Conservation (phyloP, 2,888 invertebrate genomes). For the Acholoe squamosa region DNA sequence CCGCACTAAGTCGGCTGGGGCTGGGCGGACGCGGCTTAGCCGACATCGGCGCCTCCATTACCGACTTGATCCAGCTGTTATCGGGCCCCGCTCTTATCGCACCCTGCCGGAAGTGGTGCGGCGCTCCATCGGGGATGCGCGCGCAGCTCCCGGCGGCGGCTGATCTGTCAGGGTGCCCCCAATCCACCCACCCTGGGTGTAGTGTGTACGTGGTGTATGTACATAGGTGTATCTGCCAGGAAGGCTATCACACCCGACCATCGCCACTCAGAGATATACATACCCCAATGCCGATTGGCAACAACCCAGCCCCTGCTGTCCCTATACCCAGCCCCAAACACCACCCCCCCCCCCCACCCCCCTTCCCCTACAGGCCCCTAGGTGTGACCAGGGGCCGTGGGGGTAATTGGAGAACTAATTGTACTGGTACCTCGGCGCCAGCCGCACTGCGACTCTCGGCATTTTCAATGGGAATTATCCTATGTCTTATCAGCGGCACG, state of each 20-base stretch:
- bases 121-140: not conserved
- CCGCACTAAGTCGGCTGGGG: slow-evolving; percentile 49
- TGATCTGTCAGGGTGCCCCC: slow-evolving; percentile 47
- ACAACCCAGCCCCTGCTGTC: too few species aligned
- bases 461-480: slow-evolving; percentile 57
- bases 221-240: slow-evolving; percentile 18
- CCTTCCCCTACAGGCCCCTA: not conserved
- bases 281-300: not conserved
- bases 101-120: slow-evolving; percentile 34
- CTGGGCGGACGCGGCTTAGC: slow-evolving; percentile 30
- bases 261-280: not conserved
- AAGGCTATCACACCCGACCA: not conserved
- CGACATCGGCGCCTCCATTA: slow-evolving; percentile 48
- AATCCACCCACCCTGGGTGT: not conserved
- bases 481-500: slow-evolving; percentile 34
- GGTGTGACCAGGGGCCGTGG: not conserved
- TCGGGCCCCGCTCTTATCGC: slow-evolving; percentile 39
- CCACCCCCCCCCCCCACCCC: not conserved
- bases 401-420: slow-evolving; percentile 50
- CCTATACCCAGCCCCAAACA: not conserved
- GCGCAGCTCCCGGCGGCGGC: slow-evolving; percentile 40
- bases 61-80: slow-evolving; percentile 53
- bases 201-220: too few species aligned
- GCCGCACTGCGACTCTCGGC: not conserved
- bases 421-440: slow-evolving; percentile 22